Base-by-base conservation (phyloP, 2,113 vertebrate species). In the Triplophysa tibetana region DNA sequence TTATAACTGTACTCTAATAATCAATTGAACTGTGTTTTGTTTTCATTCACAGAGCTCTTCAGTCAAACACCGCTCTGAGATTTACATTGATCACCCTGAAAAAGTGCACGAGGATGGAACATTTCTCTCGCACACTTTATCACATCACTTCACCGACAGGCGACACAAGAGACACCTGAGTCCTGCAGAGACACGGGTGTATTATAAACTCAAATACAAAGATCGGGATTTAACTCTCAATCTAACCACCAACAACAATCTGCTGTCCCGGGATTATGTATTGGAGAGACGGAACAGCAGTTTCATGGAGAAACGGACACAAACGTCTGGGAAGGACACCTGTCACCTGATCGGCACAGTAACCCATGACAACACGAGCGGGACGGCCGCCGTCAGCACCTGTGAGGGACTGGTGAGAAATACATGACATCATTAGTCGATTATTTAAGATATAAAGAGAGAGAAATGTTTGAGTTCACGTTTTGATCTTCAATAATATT, bases 331-430 rank as follows among this genome's bases (percentile, higher is more conserved):
- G 0, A 88, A 83, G n/a, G 85, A 88, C 12, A 86, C 85, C 64
- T 99, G 98, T 81, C 94, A 99, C 75, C 93, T 96, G 66, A 80
- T 86, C 61, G 97, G 98, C 76, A 94, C 93, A 0, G 95, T 92
- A 19, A 84, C 89, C 65, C 86, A 92, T 26, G 82, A 87, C 0
- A 88, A 79, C 0, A 60, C 85, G 12, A 78, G 62, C 0, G 96
- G 97, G 24, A 92, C 86, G 0, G 96, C 96, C 56, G 93, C 93
- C 0, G 90, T 99, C 86, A 99, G 97, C 88, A 91, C 94, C 24
- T 99, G 98, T 81, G 87, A 80, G 33, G 97, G 97, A 66, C 87
- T 99, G 95, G 98, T 99, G 92, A 95, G 96, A 16, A 83, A 48
- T 43, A 33, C 13, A 61, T 48, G n/a, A 19, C 43, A 54, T 75